Percentiles rank a stretch among this genome's conserved stretches.
These are phyloP conservation scores for Xiphophorus hellerii DNA, from an alignment of 2,113 vertebrate species.

Conservation along the genomic window DNA sequence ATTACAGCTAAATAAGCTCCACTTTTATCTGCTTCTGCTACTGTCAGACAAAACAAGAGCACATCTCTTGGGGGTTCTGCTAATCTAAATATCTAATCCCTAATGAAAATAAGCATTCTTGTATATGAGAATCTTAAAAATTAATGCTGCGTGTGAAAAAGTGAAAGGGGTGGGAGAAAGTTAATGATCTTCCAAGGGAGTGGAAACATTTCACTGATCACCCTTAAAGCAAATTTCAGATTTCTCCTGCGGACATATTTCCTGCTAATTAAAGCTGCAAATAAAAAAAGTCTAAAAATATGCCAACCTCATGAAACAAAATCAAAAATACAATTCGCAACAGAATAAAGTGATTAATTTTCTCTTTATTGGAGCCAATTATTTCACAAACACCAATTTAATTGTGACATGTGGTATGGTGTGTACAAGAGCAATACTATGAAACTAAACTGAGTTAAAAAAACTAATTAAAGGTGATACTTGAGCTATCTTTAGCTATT, in stretches of 20 bases:
- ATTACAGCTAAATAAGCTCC: not conserved
- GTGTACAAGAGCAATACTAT: slow-evolving; percentile 15
- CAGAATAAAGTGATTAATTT: slow-evolving; percentile 7
- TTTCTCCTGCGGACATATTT: not conserved
- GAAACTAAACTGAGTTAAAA: slow-evolving; percentile 6
- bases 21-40: not conserved
- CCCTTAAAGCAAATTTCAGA: slow-evolving; percentile 4
- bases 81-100: not conserved
- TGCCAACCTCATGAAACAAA: slow-evolving; percentile 23
- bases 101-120: slow-evolving; percentile 11
- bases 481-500: not conserved
- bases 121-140: not conserved
- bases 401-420: slow-evolving; percentile 21
- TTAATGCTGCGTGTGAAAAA: not conserved
- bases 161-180: not conserved
- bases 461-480: not conserved
- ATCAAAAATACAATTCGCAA: slow-evolving; percentile 21
- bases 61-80: not conserved
- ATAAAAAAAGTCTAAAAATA: slow-evolving; percentile 14
- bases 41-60: not conserved
- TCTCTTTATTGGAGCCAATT: slow-evolving; percentile 38
- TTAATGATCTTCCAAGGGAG: not conserved
- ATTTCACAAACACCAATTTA: slow-evolving; percentile 41
- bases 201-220: not conserved
- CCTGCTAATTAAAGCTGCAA: slow-evolving; percentile 26